Conservation (phyloP, 2,113 vertebrate genomes). For the Grammomys dolichurus region DNA sequence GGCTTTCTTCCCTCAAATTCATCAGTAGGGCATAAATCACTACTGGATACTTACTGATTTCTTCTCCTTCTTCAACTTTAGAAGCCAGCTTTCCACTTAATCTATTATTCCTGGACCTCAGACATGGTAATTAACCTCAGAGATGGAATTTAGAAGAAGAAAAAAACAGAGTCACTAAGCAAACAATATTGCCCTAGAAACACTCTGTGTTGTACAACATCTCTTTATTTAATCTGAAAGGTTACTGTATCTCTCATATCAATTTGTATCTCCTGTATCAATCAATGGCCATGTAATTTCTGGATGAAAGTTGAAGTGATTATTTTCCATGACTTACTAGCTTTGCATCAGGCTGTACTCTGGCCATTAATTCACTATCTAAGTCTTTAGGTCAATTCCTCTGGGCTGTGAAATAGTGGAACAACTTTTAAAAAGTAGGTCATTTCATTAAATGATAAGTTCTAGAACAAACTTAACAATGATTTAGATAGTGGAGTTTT, state of each 20-base stretch:
- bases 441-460: slow-evolving; percentile 19
- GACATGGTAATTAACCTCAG: slow-evolving; percentile 73
- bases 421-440: slow-evolving; percentile 3
- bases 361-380: slow-evolving; percentile 41
- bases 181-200: slow-evolving; percentile 75
- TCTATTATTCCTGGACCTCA: slow-evolving; percentile 74
- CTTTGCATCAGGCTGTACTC: slow-evolving; percentile 41
- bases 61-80: slow-evolving; percentile 71
- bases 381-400: slow-evolving; percentile 26
- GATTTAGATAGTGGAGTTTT: not conserved
- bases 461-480: slow-evolving; percentile 33
- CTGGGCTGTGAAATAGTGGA: not conserved
- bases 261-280: slow-evolving; percentile 72
- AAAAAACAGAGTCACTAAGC: slow-evolving; percentile 49
- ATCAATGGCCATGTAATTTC: slow-evolving; percentile 79
- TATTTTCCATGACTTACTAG: slow-evolving; percentile 69
- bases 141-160: slow-evolving; percentile 73
- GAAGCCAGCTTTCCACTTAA: slow-evolving; percentile 78
- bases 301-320: slow-evolving; percentile 73
- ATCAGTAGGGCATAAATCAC: slow-evolving; percentile 79
- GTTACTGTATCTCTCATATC: slow-evolving; percentile 70
- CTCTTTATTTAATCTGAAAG: slow-evolving; percentile 80
- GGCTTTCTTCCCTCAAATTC: slow-evolving; percentile 75
- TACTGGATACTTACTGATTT: slow-evolving; percentile 60
- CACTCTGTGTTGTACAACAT: slow-evolving; percentile 70